A percentile compares a stretch with the other conserved stretches of the same genome.
These are phyloP conservation scores for Phaonia tiefii DNA, from an alignment of 2,888 invertebrate species.

Conservation along the genomic window DNA sequence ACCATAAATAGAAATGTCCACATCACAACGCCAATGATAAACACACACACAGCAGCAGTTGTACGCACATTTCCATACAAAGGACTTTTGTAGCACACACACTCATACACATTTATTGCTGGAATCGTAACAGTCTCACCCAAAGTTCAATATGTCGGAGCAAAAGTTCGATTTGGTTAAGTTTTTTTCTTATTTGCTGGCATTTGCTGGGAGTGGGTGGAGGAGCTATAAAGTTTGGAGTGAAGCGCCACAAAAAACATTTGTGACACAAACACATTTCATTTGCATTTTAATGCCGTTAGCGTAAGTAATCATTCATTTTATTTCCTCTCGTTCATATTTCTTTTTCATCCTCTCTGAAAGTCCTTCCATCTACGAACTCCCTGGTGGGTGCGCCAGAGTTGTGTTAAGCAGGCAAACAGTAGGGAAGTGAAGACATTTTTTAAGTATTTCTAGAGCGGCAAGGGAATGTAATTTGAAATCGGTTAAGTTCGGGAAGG, in stretches of 20 bases:
- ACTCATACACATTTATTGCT: too few species aligned
- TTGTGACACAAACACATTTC: constrained; percentile 63
- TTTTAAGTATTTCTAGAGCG: constrained; percentile 8
- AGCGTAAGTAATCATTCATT: constrained; percentile 67
- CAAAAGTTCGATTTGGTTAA: constrained; percentile 56
- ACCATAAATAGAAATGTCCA: constrained; percentile 66
- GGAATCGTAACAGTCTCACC: constrained; percentile 12
- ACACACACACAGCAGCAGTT: constrained; percentile 17
- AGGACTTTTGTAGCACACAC: constrained; percentile 18
- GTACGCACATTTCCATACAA: constrained; percentile 38
- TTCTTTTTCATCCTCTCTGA: constrained; percentile 25
- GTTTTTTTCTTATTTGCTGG: background rate
- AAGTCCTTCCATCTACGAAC: background rate
- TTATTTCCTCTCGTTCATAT: constrained; percentile 57
- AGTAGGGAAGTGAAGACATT: constrained; percentile 19
- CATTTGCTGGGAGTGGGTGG: too few species aligned
- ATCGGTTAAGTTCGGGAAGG: too few species aligned
- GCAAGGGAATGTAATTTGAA: constrained; percentile 26
- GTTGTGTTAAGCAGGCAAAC: too few species aligned
- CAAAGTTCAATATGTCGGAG: constrained; percentile 55
- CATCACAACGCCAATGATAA: constrained; percentile 33
- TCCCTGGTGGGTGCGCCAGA: too few species aligned
- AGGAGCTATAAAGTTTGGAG: constrained; percentile 51
- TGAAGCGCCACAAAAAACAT: constrained; percentile 51
- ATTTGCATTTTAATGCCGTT: constrained; percentile 69